Base-by-base conservation (phyloP, 2,888 invertebrate genomes). In the Zhuqinia jingwanae region DNA sequence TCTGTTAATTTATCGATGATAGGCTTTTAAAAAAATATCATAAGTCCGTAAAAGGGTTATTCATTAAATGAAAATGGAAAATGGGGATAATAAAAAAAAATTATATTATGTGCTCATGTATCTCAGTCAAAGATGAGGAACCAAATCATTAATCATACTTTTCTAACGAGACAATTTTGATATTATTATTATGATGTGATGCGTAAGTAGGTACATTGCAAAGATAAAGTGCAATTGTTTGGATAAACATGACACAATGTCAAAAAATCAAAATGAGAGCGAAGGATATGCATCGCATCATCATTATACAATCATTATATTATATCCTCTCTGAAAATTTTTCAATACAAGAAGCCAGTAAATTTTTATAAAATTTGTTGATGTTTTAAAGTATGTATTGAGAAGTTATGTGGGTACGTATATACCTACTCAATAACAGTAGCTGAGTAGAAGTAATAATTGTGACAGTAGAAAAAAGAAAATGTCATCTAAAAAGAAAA, bases 11-110 rank as follows among this genome's bases (percentile, higher is more conserved):
- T 76, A 58, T 76, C 22, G 76, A 20, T 58, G 76, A 76, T 30
- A 17, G n/a, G 30, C n/a, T n/a, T n/a, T 15, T 76, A 76, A 76
- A 76, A 76, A 58, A 56, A 76, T 76, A 20, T 76, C 76, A 58
- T 76, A 45, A 56, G 76, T 22, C 58, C 76, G 76, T 76, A 76
- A 76, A 76, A 76, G 58, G 56, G 76, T 76, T 42, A 76, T 76
- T 58, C 76, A 58, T 58, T 76, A 58, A 76, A 50, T 25, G 27
- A 22, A 73, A 73, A 73, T 73, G 50, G 73, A 42, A 36, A 50
- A 73, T 73, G 25, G 27, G 17, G 73, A 53, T 53, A 73, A 73
- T 73, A 73, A 73, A 73, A 50, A 73, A 68, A 8, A n/a, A n/a
- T n/a, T n/a, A n/a, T n/a, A n/a, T n/a, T 36, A 36, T 8, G 8